Base-by-base conservation (phyloP, 2,797 vertebrate genomes). In the Vultur gryphus region DNA sequence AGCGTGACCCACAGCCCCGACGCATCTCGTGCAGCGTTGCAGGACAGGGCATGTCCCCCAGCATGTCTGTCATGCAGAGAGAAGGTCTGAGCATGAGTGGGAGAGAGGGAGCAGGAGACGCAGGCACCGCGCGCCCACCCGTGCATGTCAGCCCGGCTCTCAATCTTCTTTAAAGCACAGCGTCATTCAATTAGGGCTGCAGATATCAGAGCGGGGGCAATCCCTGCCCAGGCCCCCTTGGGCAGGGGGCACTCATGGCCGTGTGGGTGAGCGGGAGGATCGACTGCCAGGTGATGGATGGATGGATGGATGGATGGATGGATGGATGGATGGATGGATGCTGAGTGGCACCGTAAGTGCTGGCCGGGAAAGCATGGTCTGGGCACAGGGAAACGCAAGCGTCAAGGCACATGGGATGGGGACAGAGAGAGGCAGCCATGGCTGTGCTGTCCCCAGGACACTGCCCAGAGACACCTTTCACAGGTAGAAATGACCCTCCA, bases 401-500 rank as follows among this genome's bases (percentile, higher is more conserved):
- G 31, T 13, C 1, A 2, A 23, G 24, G 25, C 29, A 52, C 4
- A 1, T 26, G 62, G 51, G 46, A 13, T 44, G 57, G 41, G 57
- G 62, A 59, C 58, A 23, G 24, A 55, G 35, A 48, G 10, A 61
- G 65, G 64, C 46, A 71, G 51, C 21, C 2, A 4, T 1, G 4
- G 18, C 65, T 37, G 31, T 54, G 71, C 66, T 69, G 65, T 41
- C 43, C 81, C 48, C 31, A 29, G n/a, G 66, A 51, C 51, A 37
- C 35, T 6, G 39, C 52, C 59, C 15, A 37, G 7, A 24, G n/a
- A 12, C n/a, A 37, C 24, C 35, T 48, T 6, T 19, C 11, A 3
- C 0, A 1, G 24, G 35, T 0, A 18, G 65, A 41, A 65, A 11
- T 7, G 39, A 25, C 46, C 35, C 11, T 57, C 25, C 2, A 3